Evolutionary conservation across 1,140 invertebrate genomes (phyloP).

Genomic region (Schlechtendalia chinensis): DNA sequence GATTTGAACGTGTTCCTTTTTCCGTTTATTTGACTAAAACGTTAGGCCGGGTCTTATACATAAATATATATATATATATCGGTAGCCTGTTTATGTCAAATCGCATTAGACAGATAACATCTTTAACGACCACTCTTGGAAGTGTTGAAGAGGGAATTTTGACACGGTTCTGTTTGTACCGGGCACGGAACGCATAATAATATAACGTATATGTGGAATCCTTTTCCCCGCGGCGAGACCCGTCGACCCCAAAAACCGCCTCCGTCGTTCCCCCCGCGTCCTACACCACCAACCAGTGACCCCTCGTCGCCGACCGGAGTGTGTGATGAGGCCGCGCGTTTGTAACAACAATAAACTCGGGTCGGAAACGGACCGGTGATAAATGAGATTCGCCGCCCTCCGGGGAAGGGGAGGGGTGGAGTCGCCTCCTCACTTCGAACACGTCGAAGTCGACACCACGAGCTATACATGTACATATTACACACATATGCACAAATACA

Average conservation of each 20-base stretch:
- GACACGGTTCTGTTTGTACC: constrained; percentile 24
- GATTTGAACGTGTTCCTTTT: neutral
- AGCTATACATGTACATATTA: neutral
- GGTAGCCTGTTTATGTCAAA: constrained; percentile 38
- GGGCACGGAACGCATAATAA: no score
- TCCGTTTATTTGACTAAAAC: constrained; percentile 21
- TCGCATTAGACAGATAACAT: constrained; percentile 48
- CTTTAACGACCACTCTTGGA: constrained; percentile 46
- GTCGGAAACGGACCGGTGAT: constrained; percentile 30
- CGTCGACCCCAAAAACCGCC: neutral
- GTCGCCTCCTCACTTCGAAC: neutral
- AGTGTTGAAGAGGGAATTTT: constrained; percentile 47
- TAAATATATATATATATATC: constrained; percentile 7
- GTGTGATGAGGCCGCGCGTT: constrained; percentile 9
- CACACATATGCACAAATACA: neutral
- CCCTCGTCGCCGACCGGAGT: no score
- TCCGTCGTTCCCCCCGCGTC: neutral
- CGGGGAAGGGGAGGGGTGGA: neutral
- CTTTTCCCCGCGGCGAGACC: neutral
- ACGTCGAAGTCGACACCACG: constrained; percentile 16
- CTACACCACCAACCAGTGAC: no score
- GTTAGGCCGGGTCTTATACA: neutral
- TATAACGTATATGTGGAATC: neutral
- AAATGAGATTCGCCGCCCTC: constrained; percentile 35
- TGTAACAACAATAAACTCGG: constrained; percentile 28